Conservation (phyloP, 2,888 invertebrate genomes). For the Drosophila aldrichi region DNA sequence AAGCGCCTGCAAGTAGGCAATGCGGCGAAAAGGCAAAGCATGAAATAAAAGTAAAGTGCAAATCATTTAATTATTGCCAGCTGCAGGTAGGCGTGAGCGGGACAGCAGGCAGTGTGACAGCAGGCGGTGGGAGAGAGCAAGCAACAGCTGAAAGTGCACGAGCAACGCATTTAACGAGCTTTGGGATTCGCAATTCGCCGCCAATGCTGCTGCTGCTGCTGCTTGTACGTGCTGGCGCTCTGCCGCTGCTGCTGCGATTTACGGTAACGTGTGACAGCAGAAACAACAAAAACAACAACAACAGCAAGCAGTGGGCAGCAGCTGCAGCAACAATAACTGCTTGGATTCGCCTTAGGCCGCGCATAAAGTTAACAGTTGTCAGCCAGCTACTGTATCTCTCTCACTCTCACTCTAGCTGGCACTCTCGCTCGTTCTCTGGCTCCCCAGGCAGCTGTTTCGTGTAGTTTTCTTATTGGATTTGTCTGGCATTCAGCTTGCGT, state of each 20-base stretch:
- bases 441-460: constrained; percentile 11
- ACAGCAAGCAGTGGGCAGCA: constrained; percentile 2
- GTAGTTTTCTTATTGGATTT: constrained; percentile 36
- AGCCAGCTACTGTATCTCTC: constrained; percentile 5
- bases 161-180: constrained; percentile 71
- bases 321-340: constrained; percentile 22
- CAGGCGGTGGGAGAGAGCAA: neutral
- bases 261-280: constrained; percentile 50
- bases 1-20: constrained; percentile 17
- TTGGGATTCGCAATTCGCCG: constrained; percentile 54
- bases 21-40: neutral
- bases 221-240: constrained; percentile 59
- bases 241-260: constrained; percentile 41
- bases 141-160: constrained; percentile 38
- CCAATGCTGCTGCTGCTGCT: constrained; percentile 10
- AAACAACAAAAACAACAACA: constrained; percentile 17
- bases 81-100: neutral
- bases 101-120: neutral
- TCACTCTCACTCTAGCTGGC: no score
- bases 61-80: constrained; percentile 8
- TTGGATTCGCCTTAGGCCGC: constrained; percentile 47
- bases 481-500: constrained; percentile 32
- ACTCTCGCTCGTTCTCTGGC: neutral
- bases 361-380: constrained; percentile 56
- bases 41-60: neutral